Evolutionary conservation across 1,140 invertebrate species (phyloP).

Genomic region (Bombus consobrinus): DNA sequence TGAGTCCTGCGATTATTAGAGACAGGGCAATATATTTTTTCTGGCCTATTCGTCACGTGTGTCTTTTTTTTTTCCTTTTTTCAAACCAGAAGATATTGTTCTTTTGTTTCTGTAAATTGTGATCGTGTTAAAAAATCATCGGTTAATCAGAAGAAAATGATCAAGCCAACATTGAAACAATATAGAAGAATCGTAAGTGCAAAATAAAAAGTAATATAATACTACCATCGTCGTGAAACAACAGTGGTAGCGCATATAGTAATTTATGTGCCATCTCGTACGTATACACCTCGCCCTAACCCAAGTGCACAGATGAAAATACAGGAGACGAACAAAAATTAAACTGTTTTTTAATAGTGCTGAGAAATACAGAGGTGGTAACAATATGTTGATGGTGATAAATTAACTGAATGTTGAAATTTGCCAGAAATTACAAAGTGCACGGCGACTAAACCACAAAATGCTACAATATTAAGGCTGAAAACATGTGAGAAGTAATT

Average conservation of each 20-base stretch:
- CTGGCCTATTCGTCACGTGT: constrained; percentile 35
- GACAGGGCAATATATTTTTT: constrained; percentile 39
- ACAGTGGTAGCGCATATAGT: constrained; percentile 1
- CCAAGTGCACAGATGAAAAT: constrained; percentile 15
- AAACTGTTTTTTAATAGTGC: constrained; percentile 13
- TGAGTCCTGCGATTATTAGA: constrained; percentile 59
- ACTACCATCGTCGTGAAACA: constrained; percentile 11
- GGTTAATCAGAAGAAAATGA: constrained; percentile 6
- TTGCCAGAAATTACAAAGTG: constrained; percentile 1
- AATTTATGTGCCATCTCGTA: constrained; percentile 44
- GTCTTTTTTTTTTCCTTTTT: neutral
- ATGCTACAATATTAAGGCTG: constrained; percentile 58
- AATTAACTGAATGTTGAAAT: neutral
- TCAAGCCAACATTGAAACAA: constrained; percentile 1
- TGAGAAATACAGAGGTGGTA: constrained; percentile 19
- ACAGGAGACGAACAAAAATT: neutral
- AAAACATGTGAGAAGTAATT: constrained; percentile 53
- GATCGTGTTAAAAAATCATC: constrained; percentile 19
- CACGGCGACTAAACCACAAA: constrained; percentile 43
- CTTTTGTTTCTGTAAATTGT: constrained; percentile 14
- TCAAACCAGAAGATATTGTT: neutral
- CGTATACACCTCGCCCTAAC: constrained; percentile 6
- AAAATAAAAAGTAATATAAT: constrained; percentile 1
- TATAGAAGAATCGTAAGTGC: constrained; percentile 1
- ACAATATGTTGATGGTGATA: constrained; percentile 24